Percentiles rank a stretch among this genome's conserved stretches.
Conservation (phyloP, 2,113 vertebrate genomes). For the Siphamia tubifer region DNA sequence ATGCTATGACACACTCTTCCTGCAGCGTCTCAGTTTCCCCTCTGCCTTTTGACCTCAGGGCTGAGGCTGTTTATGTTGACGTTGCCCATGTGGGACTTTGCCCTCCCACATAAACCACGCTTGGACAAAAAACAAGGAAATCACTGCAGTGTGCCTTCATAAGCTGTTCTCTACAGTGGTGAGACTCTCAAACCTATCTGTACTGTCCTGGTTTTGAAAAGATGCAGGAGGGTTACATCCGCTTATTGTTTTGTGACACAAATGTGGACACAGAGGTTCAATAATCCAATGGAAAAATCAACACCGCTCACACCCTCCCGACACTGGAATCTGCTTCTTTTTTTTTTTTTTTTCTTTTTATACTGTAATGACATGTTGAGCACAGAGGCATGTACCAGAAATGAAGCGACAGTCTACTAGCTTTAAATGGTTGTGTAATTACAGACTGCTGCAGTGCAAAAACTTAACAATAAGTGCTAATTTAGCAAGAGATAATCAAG, state of each 20-base stretch:
- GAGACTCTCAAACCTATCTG: background rate
- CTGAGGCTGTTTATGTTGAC: conserved; percentile 38
- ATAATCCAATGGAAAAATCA: conserved; percentile 66
- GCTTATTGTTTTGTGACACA: conserved; percentile 42
- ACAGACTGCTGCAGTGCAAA: conserved; percentile 19
- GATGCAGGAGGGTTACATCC: conserved; percentile 33
- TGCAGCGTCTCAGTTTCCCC: conserved; percentile 11
- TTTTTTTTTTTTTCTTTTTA: background rate
- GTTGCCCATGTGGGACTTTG: conserved; percentile 31
- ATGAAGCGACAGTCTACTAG: conserved; percentile 7
- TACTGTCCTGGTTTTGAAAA: conserved; percentile 42
- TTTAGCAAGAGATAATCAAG: conserved; percentile 19
- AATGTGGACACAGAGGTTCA: conserved; percentile 31
- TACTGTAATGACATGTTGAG: conserved; percentile 20
- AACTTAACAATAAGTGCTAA: conserved; percentile 30
- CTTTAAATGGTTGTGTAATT: conserved; percentile 41
- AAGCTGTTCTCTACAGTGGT: background rate
- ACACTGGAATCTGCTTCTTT: background rate
- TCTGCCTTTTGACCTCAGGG: conserved; percentile 35
- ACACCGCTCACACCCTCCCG: conserved; percentile 10
- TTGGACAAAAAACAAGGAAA: conserved; percentile 62
- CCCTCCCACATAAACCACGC: conserved; percentile 19
- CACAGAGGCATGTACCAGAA: conserved; percentile 14
- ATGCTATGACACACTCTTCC: conserved; percentile 43
- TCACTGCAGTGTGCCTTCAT: conserved; percentile 25